phyloP scores from a whole-genome alignment of 2,888 invertebrate species.

The Brachypterus glaber region DNA sequence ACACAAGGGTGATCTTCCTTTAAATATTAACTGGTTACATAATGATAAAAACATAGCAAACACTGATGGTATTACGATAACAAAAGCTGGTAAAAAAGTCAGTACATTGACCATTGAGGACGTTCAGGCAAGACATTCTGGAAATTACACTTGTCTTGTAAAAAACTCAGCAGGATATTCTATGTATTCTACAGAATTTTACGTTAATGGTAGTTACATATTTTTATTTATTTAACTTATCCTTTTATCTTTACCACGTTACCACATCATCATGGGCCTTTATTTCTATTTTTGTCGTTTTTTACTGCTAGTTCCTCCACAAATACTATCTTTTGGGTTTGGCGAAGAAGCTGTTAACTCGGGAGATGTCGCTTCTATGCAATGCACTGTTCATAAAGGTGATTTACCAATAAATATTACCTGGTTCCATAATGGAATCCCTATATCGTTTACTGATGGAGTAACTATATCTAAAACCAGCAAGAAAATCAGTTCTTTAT shows the following conservation, averaged over 20 bases:
- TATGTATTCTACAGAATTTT: constrained; percentile 52
- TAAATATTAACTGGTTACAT: constrained; percentile 53
- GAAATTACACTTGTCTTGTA: constrained; percentile 53
- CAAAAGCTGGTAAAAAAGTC: constrained; percentile 42
- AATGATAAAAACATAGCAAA: constrained; percentile 32
- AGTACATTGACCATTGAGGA: constrained; percentile 50
- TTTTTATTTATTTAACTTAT: not conserved
- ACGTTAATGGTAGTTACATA: constrained; percentile 52
- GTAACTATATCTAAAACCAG: constrained; percentile 38
- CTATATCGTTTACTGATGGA: constrained; percentile 35
- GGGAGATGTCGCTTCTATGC: constrained; percentile 59
- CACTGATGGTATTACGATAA: constrained; percentile 39
- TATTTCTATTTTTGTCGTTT: not conserved
- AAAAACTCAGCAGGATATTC: constrained; percentile 47
- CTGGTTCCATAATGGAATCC: constrained; percentile 49
- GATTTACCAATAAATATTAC: constrained; percentile 56
- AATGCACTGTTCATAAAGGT: constrained; percentile 62
- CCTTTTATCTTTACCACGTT: not conserved
- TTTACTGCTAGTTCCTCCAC: constrained; percentile 37
- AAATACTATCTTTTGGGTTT: constrained; percentile 49
- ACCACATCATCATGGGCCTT: constrained; percentile 2
- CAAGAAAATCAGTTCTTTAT: constrained; percentile 48
- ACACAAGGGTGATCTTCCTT: constrained; percentile 62
- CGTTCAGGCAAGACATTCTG: constrained; percentile 49
- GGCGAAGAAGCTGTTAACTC: constrained; percentile 52